These are phyloP conservation scores for Falco berigora DNA, from an alignment of 2,797 vertebrate species.

Conservation along the genomic window DNA sequence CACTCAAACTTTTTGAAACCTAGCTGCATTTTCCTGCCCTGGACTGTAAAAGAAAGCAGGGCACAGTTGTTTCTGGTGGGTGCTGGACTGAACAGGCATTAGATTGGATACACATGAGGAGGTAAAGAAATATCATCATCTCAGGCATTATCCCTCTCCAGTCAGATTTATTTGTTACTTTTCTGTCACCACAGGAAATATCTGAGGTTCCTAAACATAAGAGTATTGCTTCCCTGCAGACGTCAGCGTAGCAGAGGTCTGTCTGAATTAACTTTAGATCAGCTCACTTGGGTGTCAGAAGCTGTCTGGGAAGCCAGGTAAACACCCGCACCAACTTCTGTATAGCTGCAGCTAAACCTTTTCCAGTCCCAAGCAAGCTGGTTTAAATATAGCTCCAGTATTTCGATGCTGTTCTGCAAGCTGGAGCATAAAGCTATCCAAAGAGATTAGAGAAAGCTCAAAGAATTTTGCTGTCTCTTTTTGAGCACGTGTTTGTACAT, in stretches of 20 bases:
- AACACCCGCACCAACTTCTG: background rate
- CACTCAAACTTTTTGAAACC: background rate
- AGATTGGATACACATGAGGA: background rate
- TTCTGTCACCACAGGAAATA: slow-evolving; percentile 42
- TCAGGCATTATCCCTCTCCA: background rate
- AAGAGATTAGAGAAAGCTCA: slow-evolving; percentile 34
- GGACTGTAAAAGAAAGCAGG: background rate
- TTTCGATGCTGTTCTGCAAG: background rate
- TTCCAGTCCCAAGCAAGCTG: background rate
- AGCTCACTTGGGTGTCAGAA: slow-evolving; percentile 60
- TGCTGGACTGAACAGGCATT: background rate
- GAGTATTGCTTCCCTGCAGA: slow-evolving; percentile 48
- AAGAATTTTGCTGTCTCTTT: slow-evolving; percentile 36
- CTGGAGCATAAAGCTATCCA: background rate
- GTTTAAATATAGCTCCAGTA: slow-evolving; percentile 38
- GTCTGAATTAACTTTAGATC: slow-evolving; percentile 63
- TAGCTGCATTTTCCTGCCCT: background rate
- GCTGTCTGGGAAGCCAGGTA: slow-evolving; percentile 52
- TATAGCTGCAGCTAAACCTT: slow-evolving; percentile 16
- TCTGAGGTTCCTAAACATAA: slow-evolving; percentile 28
- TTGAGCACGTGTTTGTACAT: slow-evolving; percentile 8
- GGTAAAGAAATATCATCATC: slow-evolving; percentile 1
- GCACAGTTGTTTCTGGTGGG: background rate
- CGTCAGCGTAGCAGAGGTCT: slow-evolving; percentile 50
- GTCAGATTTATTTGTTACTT: slow-evolving; percentile 52